phyloP scores from a whole-genome alignment of 2,888 invertebrate species.

The Mesorhabditis spiculigera region DNA sequence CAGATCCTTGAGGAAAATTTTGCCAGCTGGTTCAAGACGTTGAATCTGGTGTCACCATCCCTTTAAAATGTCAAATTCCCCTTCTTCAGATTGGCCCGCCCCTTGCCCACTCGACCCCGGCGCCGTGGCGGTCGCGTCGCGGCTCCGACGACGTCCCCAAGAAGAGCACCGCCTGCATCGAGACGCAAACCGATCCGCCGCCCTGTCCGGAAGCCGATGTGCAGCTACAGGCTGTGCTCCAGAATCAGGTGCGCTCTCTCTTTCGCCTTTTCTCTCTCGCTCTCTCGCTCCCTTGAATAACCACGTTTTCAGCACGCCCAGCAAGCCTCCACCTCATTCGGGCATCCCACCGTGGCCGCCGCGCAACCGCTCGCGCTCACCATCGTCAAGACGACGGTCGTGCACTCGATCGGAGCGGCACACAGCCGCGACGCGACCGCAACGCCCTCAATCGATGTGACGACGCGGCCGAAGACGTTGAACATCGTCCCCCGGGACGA shows the following conservation, averaged over 20 bases:
- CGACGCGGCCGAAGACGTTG: no score
- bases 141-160: no score
- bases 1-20: no score
- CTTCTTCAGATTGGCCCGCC: background rate
- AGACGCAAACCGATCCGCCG: background rate
- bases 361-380: background rate
- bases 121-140: background rate
- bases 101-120: background rate
- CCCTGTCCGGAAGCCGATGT: background rate
- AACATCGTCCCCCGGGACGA: no score
- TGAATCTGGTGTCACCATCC: no score
- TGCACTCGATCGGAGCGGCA: no score
- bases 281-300: no score
- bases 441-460: no score
- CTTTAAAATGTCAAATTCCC: background rate
- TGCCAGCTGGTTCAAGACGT: no score
- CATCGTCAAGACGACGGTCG: background rate
- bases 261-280: constrained; percentile 3
- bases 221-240: background rate
- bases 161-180: background rate
- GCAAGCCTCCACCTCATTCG: background rate
- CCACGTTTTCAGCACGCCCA: background rate
- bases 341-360: background rate
- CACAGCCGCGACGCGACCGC: no score
- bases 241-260: background rate